Base-by-base conservation (phyloP, 2,888 invertebrate genomes). In the Cosmorhoe ocellata region DNA sequence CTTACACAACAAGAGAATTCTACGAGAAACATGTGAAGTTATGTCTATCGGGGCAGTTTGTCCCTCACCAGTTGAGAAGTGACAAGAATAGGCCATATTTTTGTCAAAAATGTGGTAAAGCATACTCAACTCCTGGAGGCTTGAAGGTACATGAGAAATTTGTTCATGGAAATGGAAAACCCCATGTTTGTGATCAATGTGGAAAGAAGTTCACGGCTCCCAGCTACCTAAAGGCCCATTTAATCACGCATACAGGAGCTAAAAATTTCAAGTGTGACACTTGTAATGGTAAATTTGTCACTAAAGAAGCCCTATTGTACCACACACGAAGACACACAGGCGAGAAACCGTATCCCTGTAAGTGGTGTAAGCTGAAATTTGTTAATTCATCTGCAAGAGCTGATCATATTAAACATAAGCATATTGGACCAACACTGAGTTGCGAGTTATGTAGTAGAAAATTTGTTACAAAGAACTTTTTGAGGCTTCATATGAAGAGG, bases 311-410 rank as follows among this genome's bases (percentile, higher is more conserved):
- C 0, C 61, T 90, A 9, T 41, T 87, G 31, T 90, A 89, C 44
- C 90, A 90, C 32, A 84, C 79, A 0, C 65, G 90, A 39, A 67
- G 87, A 18, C 90, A 90, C 52, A 89, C 88, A 0, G 90, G 90
- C 0, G 90, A 89, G 51, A 85, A 82, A 44, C 89, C 89, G 0
- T 90, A 85, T 26, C 71, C 72, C 9, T 90, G 89, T 53, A 76
- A 81, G 10, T 50, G 73, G 24, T 90, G 89, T 37, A 66, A 68
- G 50, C 85, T 88, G 43, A 79, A 64, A 51, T 90, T 89, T 69
- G 86, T 90, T 0, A 89, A 89, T 64, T 81, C 89, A 0, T 89
- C 90, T 0, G 79, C 85, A 1, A 76, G 89, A 49, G 85, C 86
- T 3, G 89, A 90, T 44, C 90, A 90, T 55, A 80, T 84, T 0